Base-by-base conservation (phyloP, 2,888 invertebrate species). In the Gerris lacustris region DNA sequence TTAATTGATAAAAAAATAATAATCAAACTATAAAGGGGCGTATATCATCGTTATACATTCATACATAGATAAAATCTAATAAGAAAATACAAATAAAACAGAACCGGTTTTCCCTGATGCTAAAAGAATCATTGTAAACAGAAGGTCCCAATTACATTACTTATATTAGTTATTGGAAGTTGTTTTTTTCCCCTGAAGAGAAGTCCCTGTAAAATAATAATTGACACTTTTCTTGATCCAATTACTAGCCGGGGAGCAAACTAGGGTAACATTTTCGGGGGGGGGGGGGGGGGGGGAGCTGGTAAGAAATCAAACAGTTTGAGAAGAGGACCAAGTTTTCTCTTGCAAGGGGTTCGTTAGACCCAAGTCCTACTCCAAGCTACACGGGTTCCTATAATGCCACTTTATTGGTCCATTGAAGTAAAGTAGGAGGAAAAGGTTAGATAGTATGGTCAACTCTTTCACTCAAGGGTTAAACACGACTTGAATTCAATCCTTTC, bases 201-300 rank as follows among this genome's bases (percentile, higher is more conserved):
- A 55, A 55, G 11, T 55, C 55, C 31, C 31, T 31, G 55, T 11
- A 15, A 55, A 55, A 55, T 55, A 55, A 55, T 55, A 55, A 55
- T 55, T 55, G 55, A 55, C 55, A 55, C 55, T 55, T 55, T 55
- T 55, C 15, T 15, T 55, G 55, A 55, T 55, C 55, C 55, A 55
- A 55, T 55, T 55, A 55, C 15, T 11, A 15, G 55, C 55, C 15
- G 15, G 15, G 55, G 55, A 55, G 15, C 9, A 55, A 55, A 15
- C 15, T 9, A 15, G 15, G 15, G 55, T 9, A 55, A 15, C 9
- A 55, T 11, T 55, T 55, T 55, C 55, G 11, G 15, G 15, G 5
- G 47, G 11, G 11, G 6, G 6, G 6, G 6, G 47, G 47, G 6
- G 47, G 47, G 11, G 55, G 55, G 55, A 11, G 55, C 55, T 9